Base-by-base conservation (phyloP, 1,140 invertebrate species). In the Ridgeia piscesae region DNA sequence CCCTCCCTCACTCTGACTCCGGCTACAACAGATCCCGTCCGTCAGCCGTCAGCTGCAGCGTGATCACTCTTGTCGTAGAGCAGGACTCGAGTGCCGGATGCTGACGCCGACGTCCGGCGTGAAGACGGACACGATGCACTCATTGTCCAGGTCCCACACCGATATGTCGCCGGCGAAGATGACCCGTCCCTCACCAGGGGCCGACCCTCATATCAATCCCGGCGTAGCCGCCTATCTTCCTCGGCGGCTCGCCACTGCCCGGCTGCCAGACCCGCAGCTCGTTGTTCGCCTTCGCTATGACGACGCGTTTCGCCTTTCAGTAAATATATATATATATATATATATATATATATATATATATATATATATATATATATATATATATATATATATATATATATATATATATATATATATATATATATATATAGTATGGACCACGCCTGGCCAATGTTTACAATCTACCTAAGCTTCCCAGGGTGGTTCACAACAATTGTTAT, bases 81-180 rank as follows among this genome's bases (percentile, higher is more conserved):
- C 0, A 98, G 97, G 0, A 98, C 96, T 89, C 97, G 96, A 34
- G 97, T 96, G 0, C 98, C 98, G 91, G 97, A 97, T 50, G 34
- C 97, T 97, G 91, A 98, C 97, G 42, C 97, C 96, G 92, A 97
- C 96, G 93, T 97, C 97, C 34, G 98, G 97, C 11, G 98, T 98
- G 96, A 98, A 98, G 27, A 98, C 97, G 35, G 98, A 97, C 94
- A 98, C 96, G 42, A 98, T 96, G 94, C 97, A 97, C 34, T 97
- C 98, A n/a, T 94, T 92, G 31, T 95, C 94, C 27, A 96, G 92
- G 92, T 96, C 95, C 95, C 95, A 96, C 11, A 96, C 91, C 6
- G 95, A 96, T 31, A 96, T 95, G 92, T 95, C 95, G 9, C 95
- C 95, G 17, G 95, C 95, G 92, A 95, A 95, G 0, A 96, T 94